Percentiles rank a stretch among this genome's conserved stretches.
Evolutionary conservation across 2,797 vertebrate species (phyloP).

Genomic region (Hafferia zeledoni): DNA sequence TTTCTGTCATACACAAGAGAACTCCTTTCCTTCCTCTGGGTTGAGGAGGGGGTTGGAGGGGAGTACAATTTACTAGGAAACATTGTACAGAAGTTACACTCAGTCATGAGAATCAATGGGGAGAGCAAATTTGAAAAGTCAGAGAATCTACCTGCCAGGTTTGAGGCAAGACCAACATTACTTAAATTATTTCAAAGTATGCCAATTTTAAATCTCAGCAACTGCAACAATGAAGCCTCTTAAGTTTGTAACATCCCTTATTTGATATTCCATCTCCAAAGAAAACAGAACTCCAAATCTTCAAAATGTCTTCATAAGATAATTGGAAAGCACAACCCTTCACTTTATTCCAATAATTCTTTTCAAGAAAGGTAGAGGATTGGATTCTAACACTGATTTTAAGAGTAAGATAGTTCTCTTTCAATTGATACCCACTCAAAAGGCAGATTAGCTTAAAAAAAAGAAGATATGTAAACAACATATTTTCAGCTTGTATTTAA

Average conservation of each 20-base stretch:
- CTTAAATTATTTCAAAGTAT: not conserved
- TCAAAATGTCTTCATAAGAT: not conserved
- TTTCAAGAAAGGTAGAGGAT: not conserved
- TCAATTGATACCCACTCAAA: not conserved
- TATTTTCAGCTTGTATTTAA: not conserved
- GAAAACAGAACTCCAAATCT: not conserved
- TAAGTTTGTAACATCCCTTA: not conserved
- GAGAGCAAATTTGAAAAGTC: not conserved
- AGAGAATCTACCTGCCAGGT: not conserved
- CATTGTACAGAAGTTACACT: not conserved
- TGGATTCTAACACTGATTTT: not conserved
- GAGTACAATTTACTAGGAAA: not conserved
- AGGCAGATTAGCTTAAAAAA: not conserved
- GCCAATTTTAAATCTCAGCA: not conserved
- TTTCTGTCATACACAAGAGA: not conserved
- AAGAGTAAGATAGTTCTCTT: not conserved
- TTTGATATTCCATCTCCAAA: not conserved
- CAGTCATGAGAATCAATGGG: not conserved
- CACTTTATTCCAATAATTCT: not conserved
- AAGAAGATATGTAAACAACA: not conserved
- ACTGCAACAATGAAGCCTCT: not conserved
- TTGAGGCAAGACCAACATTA: not conserved
- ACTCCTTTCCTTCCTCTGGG: not conserved
- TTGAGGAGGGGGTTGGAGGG: not conserved
- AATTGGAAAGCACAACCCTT: not conserved